Base-by-base conservation (phyloP, 2,113 vertebrate genomes). In the Cyphomyrus discorhynchus region DNA sequence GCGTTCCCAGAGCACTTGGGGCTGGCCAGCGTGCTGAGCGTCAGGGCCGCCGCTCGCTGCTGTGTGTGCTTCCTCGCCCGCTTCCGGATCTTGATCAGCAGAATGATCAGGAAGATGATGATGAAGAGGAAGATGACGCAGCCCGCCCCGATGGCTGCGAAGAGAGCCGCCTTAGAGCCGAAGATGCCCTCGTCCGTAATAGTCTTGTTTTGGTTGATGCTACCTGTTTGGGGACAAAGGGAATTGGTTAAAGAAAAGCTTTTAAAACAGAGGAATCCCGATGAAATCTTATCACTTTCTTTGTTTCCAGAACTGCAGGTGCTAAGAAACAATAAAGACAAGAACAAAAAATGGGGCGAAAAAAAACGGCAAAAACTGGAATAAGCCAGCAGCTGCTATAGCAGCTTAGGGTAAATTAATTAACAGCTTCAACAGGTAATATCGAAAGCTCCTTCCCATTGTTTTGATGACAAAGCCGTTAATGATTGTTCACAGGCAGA, bases 81-180 rank as follows among this genome's bases (percentile, higher is more conserved):
- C 93, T 99, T 99, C 89, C 98, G 97, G 92, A 99, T 96, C 96
- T 99, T 99, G 92, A 99, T 98, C 90, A 99, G 96, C 82, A 99
- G 95, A 89, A 99, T 96, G 10, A 98, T 95, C 10, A 99, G 95
- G 93, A 99, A 98, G 94, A 99, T 98, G 94, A 99, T 98, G 94
- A 99, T 97, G 93, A 99, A 95, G 93, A 99, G 96, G 95, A 99
- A 99, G 95, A 99, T 97, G 94, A 99, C 95, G 2, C 98, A 99
- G 93, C 98, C 97, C 0, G 96, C 97, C 0, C 97, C 98, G 0
- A 99, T 98, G 0, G 97, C 96, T 0, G 97, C 97, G 1, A 99
- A 99, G 82, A 99, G 94, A 0, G 98, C 97, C 87, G 97, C 95
- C 93, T 97, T 98, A 92, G 98, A 99, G 93, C 95, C 94, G 86